phyloP scores from a whole-genome alignment of 2,888 invertebrate genomes.

The Chrysolina oricalcia region DNA sequence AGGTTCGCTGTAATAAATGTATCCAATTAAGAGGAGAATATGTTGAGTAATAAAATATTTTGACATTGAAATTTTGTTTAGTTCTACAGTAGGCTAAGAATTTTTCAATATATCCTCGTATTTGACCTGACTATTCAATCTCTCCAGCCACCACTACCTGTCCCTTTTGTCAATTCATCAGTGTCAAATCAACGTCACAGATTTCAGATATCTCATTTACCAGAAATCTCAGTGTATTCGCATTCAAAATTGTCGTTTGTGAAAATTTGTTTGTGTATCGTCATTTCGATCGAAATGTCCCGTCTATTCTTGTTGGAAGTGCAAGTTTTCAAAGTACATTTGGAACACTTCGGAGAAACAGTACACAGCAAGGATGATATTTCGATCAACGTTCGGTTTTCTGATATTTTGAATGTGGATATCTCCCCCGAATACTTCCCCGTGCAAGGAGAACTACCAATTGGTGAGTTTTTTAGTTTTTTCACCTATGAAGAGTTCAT shows the following conservation, averaged over 20 bases:
- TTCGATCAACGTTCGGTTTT: slow-evolving; percentile 73
- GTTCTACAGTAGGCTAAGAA: too few relatives aligned
- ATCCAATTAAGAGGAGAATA: too few relatives aligned
- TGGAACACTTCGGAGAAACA: slow-evolving; percentile 66
- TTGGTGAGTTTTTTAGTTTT: neutral
- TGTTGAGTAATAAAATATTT: too few relatives aligned
- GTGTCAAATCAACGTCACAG: slow-evolving; percentile 12
- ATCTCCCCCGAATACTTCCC: slow-evolving; percentile 60
- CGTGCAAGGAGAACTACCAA: slow-evolving; percentile 18
- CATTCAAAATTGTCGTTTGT: slow-evolving; percentile 40
- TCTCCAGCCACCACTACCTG: neutral
- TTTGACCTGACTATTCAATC: neutral
- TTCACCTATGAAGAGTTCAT: too few relatives aligned
- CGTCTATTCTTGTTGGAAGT: slow-evolving; percentile 76
- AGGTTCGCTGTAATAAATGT: too few relatives aligned
- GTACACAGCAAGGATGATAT: slow-evolving; percentile 71
- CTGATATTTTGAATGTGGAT: slow-evolving; percentile 73
- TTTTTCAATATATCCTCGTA: too few relatives aligned
- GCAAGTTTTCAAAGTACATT: slow-evolving; percentile 74
- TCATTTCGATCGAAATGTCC: slow-evolving; percentile 66
- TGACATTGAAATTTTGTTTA: too few relatives aligned
- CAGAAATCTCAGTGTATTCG: slow-evolving; percentile 15
- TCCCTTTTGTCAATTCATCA: neutral
- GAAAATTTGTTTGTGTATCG: slow-evolving; percentile 36
- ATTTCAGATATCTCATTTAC: neutral